A percentile compares a stretch with the other conserved stretches of the same genome.
Evolutionary conservation across 2,888 invertebrate species (phyloP).

Genomic region (Parnassius mnemosyne): DNA sequence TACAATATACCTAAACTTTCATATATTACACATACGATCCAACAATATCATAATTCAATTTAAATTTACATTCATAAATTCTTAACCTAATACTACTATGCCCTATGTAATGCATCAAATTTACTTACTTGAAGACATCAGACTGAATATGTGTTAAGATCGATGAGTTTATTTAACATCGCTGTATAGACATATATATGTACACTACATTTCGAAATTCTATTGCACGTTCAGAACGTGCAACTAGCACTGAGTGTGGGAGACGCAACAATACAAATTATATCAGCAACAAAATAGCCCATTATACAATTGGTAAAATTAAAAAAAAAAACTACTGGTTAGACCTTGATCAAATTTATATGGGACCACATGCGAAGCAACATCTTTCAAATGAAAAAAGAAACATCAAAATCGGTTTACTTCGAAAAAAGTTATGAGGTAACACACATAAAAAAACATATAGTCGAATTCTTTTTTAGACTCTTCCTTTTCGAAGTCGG

Average conservation of each 20-base stretch:
- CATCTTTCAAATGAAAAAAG: too few species aligned
- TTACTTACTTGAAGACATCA: slow-evolving; percentile 1
- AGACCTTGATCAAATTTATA: neutral
- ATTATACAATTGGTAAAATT: neutral
- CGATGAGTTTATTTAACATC: neutral
- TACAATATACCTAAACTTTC: slow-evolving; percentile 48
- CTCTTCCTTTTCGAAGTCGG: too few species aligned
- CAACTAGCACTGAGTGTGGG: neutral
- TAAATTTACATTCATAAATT: slow-evolving; percentile 70
- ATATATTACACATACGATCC: slow-evolving; percentile 74
- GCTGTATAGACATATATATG: slow-evolving; percentile 18
- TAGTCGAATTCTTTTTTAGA: too few species aligned
- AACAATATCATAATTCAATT: slow-evolving; percentile 70
- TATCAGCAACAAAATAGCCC: neutral
- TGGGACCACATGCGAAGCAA: too few species aligned
- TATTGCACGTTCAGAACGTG: slow-evolving; percentile 12
- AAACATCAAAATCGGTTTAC: too few species aligned
- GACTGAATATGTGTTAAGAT: slow-evolving; percentile 2
- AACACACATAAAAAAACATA: too few species aligned
- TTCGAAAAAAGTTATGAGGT: too few species aligned
- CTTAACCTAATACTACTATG: slow-evolving; percentile 56
- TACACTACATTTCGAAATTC: slow-evolving; percentile 18
- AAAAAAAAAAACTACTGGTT: too few species aligned
- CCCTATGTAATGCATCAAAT: slow-evolving; percentile 40
- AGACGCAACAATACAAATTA: neutral